phyloP scores from a whole-genome alignment of 2,113 vertebrate genomes.

The Chaetodon auriga region DNA sequence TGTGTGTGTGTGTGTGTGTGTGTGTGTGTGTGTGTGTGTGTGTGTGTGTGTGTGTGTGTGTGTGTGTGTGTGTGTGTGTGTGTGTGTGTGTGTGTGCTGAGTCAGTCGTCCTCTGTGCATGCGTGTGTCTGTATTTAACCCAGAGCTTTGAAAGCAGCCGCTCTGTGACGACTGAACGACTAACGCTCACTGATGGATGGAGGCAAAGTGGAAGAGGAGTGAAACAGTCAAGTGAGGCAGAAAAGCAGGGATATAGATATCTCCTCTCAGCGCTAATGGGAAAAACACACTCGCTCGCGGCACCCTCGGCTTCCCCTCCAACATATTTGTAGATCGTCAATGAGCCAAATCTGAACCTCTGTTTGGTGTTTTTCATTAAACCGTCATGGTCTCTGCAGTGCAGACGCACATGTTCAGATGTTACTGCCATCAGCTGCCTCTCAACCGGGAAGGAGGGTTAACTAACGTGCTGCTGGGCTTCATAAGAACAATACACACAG shows the following conservation, averaged over 20 bases:
- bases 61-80: too few species aligned
- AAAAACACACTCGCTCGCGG: background rate
- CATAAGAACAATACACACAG: too few species aligned
- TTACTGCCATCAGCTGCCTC: background rate
- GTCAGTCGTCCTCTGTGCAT: too few species aligned
- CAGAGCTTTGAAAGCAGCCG: background rate
- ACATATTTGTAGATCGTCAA: background rate
- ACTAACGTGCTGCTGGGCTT: too few species aligned
- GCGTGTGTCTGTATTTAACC: background rate
- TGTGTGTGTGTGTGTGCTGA: too few species aligned
- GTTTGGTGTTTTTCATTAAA: background rate
- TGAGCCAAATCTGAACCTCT: background rate
- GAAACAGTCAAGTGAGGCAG: constrained; percentile 1
- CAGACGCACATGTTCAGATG: too few species aligned
- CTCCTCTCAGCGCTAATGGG: background rate
- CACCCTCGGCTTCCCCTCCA: background rate
- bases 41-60: too few species aligned
- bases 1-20: too few species aligned
- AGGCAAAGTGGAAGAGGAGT: background rate
- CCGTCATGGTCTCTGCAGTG: background rate
- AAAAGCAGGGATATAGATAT: background rate
- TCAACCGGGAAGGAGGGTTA: background rate
- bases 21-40: background rate
- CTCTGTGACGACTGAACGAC: background rate
- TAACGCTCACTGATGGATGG: background rate